These are phyloP conservation scores for Nyctalus aviator DNA, from an alignment of 2,797 vertebrate species.

Conservation along the genomic window DNA sequence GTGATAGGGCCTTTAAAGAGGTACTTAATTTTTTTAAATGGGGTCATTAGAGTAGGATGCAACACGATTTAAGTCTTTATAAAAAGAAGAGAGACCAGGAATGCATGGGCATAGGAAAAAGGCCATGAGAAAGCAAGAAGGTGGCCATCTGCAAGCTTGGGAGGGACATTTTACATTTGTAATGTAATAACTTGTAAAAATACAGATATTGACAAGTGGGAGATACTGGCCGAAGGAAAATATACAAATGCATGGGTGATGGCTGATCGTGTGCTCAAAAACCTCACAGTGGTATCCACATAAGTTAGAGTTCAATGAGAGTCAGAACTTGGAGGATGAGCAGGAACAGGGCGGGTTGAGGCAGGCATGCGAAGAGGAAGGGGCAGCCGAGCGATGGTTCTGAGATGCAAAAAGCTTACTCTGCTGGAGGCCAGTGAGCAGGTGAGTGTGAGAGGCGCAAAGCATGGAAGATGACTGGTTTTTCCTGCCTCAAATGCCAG, in stretches of 20 bases:
- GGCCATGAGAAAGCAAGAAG: neutral
- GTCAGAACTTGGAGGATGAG: neutral
- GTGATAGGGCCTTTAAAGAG: neutral
- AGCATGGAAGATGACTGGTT: neutral
- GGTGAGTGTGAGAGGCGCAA: rapidly evolving
- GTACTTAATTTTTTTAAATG: neutral
- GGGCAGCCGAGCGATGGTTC: rapidly evolving
- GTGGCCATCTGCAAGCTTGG: neutral
- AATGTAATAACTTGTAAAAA: neutral
- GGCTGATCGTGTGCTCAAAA: neutral
- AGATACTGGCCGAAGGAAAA: neutral
- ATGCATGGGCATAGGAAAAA: neutral
- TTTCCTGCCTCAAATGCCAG: neutral
- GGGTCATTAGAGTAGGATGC: neutral
- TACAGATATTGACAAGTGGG: neutral
- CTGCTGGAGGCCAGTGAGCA: neutral
- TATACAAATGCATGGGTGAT: neutral
- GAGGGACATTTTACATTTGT: neutral
- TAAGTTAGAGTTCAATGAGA: neutral
- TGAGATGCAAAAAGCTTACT: neutral
- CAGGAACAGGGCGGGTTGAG: neutral
- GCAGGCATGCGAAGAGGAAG: no score
- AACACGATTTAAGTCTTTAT: neutral
- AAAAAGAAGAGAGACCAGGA: neutral
- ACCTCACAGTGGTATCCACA: neutral